Evolutionary conservation across 30 jellyfish, hydroid and myxozoan genomes (phyloP), one percentile per base, ranked within the genome.

Genomic region (Rhopilema esculentum): DNA sequence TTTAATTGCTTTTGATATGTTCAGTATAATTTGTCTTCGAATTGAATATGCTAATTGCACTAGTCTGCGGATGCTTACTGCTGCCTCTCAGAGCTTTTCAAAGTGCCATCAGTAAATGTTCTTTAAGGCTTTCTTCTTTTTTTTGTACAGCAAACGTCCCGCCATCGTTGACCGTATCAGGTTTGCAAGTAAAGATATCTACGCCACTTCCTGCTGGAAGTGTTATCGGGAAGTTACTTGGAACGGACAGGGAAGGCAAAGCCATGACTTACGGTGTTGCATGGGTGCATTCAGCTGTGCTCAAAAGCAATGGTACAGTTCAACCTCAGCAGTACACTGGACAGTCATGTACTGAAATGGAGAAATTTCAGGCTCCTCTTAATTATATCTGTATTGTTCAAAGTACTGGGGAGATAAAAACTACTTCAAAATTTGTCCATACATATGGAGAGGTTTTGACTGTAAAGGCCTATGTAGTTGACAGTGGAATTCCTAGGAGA

Each of bases 401-500:
- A 20, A 68, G 40, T 40, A 73, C 94, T 12, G 94, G 94, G 20
- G 94, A 65, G 28, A 66, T 85, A n/a, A 85, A 62, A 48, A 75
- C 27, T 1, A 74, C 88, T 26, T 61, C 94, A 22, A 24, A 85
- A 32, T 85, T 73, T 49, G 49, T 66, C 12, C 82, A 75, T n/a
- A 48, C 71, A 18, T 24, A 21, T 9, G 77, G 84, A 63, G 94
- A 85, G 29, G 77, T 67, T 7, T 61, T 85, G 26, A 63, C 67
- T 28, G 77, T 85, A 8, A 65, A 52, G 24, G 94, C 72, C 9
- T 74, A 32, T 48, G 94, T 57, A 0, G 31, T 75, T 16, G 94
- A 85, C 28, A 64, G 69, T 32, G 94, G 94, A 27, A 73, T n/a
- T 23, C 94, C 94, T 18, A 85, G 86, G 31, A 72, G 87, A 66